A percentile compares a stretch with the other conserved stretches of the same genome.
Conservation (phyloP, 2,888 invertebrate species). For the Branchinecta sandiegonensis region DNA sequence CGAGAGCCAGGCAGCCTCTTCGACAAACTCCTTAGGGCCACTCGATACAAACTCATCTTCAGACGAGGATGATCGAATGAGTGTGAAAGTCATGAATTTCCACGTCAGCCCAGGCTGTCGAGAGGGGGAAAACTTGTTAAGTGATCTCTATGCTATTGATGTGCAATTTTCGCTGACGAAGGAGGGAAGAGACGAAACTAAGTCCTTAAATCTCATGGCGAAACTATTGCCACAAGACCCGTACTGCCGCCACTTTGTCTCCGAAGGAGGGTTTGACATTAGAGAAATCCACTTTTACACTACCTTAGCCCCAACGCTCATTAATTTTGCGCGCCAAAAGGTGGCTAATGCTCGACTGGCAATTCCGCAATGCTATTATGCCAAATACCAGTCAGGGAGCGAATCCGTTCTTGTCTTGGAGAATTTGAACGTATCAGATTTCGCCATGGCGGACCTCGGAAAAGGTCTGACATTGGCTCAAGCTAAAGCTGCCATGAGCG, state of each 20-base stretch:
- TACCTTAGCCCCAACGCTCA: slow-evolving; percentile 54
- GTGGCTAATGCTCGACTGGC: slow-evolving; percentile 42
- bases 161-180: slow-evolving; percentile 41
- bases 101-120: slow-evolving; percentile 20
- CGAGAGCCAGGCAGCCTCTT: slow-evolving; percentile 25
- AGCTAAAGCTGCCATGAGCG: slow-evolving; percentile 51
- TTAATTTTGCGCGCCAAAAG: slow-evolving; percentile 43
- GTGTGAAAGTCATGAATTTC: slow-evolving; percentile 18
- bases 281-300: slow-evolving; percentile 69
- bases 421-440: slow-evolving; percentile 49
- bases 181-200: slow-evolving; percentile 28
- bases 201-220: slow-evolving; percentile 42
- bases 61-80: not conserved
- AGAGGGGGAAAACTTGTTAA: slow-evolving; percentile 53
- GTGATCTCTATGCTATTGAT: slow-evolving; percentile 59
- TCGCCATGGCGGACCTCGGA: slow-evolving; percentile 50
- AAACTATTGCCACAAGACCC: slow-evolving; percentile 64
- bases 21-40: not conserved
- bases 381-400: slow-evolving; percentile 42
- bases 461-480: slow-evolving; percentile 49
- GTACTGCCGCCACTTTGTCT: slow-evolving; percentile 61
- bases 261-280: slow-evolving; percentile 65
- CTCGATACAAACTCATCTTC: not conserved
- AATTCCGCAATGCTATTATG: slow-evolving; percentile 54
- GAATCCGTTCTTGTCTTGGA: slow-evolving; percentile 58